These are phyloP conservation scores for Charina bottae DNA, from an alignment of 2,113 vertebrate species.

Conservation along the genomic window DNA sequence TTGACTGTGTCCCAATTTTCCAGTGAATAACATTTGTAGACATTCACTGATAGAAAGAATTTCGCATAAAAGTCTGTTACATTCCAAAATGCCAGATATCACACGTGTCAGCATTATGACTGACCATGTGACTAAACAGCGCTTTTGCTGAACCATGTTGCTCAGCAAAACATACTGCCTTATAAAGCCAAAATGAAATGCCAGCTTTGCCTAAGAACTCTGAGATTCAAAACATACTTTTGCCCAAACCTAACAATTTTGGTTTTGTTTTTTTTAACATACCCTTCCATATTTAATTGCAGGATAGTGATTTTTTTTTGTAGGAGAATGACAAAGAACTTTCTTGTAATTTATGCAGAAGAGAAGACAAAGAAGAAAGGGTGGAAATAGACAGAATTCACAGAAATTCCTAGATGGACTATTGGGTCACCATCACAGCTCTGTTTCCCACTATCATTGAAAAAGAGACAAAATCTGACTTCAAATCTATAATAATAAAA, in stretches of 20 bases:
- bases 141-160: conserved; percentile 7
- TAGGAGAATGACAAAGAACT: not conserved
- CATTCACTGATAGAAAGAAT: conserved; percentile 35
- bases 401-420: not conserved
- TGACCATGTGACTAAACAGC: conserved; percentile 15
- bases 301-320: not conserved
- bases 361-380: not conserved
- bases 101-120: conserved; percentile 23
- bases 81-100: conserved; percentile 35
- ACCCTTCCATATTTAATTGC: conserved; percentile 31
- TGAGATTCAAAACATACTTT: conserved; percentile 25
- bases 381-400: not conserved
- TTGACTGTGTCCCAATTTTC: conserved; percentile 44
- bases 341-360: not conserved
- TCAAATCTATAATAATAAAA: not conserved
- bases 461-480: not conserved
- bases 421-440: not conserved
- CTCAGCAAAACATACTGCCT: conserved; percentile 38
- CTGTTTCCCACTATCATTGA: not conserved
- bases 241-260: conserved; percentile 21
- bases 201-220: conserved; percentile 19
- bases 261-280: not conserved
- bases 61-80: conserved; percentile 37
- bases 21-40: conserved; percentile 50
- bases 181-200: conserved; percentile 48